Evolutionary conservation across 2,113 vertebrate genomes (phyloP).

Genomic region (Stomatorhinus ivindoensis): DNA sequence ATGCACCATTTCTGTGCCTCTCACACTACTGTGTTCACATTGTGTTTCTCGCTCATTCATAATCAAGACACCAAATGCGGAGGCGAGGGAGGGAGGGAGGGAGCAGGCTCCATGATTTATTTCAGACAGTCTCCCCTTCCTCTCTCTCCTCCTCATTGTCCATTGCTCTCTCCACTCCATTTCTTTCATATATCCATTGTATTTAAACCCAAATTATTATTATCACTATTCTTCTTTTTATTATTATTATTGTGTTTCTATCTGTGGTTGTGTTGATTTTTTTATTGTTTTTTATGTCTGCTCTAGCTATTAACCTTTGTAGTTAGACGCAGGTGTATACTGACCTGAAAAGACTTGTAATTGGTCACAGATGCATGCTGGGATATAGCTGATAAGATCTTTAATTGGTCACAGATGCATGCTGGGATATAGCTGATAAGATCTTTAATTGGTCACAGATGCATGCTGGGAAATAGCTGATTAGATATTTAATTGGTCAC

Average conservation of each 20-base stretch:
- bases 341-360: not conserved
- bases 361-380: not conserved
- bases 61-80: not conserved
- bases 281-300: not conserved
- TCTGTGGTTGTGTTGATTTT: not conserved
- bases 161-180: not conserved
- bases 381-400: not conserved
- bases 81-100: not conserved
- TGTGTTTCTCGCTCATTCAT: slow-evolving; percentile 1
- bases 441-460: not conserved
- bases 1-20: not conserved
- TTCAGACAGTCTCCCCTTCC: not conserved
- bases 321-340: not conserved
- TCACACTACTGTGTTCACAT: not conserved
- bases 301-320: not conserved
- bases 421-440: not conserved
- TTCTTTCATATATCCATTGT: not conserved
- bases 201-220: not conserved
- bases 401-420: not conserved
- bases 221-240: not conserved
- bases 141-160: not conserved
- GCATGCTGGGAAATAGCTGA: not conserved
- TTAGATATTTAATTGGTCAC: not conserved
- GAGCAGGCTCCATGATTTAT: not conserved
- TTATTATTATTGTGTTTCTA: not conserved